These are phyloP conservation scores for Drosophila sulfurigaster DNA, from an alignment of 1,140 invertebrate species.

Conservation along the genomic window DNA sequence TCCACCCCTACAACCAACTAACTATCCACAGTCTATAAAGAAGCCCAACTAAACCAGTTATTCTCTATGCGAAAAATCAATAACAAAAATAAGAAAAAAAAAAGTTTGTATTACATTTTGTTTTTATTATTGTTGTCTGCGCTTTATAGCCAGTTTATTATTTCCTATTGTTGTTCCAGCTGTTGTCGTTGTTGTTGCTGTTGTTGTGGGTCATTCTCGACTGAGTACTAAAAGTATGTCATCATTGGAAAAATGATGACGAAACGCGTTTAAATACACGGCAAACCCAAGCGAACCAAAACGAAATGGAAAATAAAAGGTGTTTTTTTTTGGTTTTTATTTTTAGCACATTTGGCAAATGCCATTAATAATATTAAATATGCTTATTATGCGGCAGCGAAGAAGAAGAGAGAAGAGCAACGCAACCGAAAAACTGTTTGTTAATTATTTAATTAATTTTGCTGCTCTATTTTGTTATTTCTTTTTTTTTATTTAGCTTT, in stretches of 20 bases:
- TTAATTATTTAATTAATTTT: conserved; percentile 79
- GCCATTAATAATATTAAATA: conserved; percentile 70
- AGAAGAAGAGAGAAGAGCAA: neutral
- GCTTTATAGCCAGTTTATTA: conserved; percentile 40
- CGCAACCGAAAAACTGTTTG: conserved; percentile 6
- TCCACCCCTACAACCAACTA: neutral
- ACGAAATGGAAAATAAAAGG: conserved; percentile 36
- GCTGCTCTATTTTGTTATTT: conserved; percentile 33
- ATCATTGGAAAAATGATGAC: conserved; percentile 64
- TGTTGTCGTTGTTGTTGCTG: conserved; percentile 9
- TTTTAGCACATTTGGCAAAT: conserved; percentile 59
- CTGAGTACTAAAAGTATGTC: conserved; percentile 47
- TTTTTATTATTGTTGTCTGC: conserved; percentile 50
- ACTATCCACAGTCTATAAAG: neutral
- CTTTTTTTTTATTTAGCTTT: too few relatives aligned
- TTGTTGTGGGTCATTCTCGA: conserved; percentile 56
- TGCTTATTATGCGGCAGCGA: conserved; percentile 5
- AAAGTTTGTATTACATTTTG: conserved; percentile 61
- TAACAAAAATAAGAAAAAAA: conserved; percentile 42
- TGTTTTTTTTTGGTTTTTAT: conserved; percentile 56
- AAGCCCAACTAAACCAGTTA: conserved; percentile 14
- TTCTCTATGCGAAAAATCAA: conserved; percentile 38
- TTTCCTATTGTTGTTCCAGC: conserved; percentile 40
- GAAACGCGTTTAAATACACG: conserved; percentile 45
- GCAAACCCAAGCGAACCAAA: conserved; percentile 36